These are phyloP conservation scores for Danio aesculapii DNA, from an alignment of 2,797 vertebrate genomes.

Conservation along the genomic window DNA sequence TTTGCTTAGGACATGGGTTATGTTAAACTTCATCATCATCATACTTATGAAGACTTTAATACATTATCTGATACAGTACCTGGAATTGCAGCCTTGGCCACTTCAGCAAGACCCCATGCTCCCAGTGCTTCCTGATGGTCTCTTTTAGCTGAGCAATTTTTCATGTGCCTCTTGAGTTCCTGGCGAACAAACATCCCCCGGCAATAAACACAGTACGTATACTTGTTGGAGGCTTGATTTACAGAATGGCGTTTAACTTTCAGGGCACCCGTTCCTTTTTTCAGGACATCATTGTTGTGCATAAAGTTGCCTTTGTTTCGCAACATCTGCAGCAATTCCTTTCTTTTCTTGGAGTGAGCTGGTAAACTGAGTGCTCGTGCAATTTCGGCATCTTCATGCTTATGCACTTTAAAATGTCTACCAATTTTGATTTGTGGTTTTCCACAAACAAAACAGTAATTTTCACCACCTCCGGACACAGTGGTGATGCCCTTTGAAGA, in stretches of 20 bases:
- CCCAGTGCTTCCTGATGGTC: not conserved
- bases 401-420: not conserved
- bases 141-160: not conserved
- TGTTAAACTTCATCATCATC: too few relatives aligned
- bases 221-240: not conserved
- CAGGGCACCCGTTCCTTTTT: not conserved
- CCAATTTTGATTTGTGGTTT: not conserved
- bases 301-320: not conserved
- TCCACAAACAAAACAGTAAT: not conserved
- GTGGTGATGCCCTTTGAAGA: not conserved
- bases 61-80: not conserved
- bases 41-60: too few relatives aligned
- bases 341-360: not conserved
- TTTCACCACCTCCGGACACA: not conserved
- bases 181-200: not conserved
- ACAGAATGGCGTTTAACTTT: not conserved
- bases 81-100: not conserved
- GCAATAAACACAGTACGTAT: not conserved
- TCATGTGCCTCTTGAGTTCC: not conserved
- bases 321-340: not conserved
- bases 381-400: not conserved
- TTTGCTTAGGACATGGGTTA: too few relatives aligned
- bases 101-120: not conserved
- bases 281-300: not conserved
- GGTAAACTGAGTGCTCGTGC: not conserved